phyloP scores from a whole-genome alignment of 2,113 vertebrate species.

The Vimba vimba region DNA sequence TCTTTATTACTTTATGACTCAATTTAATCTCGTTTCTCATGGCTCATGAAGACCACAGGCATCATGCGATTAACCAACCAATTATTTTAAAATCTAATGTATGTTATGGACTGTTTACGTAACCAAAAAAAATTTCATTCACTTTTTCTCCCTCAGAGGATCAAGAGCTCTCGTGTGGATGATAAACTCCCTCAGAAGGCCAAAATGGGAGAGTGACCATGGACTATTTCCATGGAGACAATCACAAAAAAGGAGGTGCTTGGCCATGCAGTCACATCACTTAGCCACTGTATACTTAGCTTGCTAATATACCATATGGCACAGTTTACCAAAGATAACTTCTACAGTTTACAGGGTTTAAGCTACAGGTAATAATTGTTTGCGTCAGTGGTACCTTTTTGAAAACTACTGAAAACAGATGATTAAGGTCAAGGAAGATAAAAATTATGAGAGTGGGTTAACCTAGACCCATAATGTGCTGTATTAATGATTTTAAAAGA shows the following conservation, averaged over 20 bases:
- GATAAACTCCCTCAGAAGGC: neutral
- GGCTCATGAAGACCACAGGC: neutral
- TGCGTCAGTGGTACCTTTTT: neutral
- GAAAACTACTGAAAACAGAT: neutral
- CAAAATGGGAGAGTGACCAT: slow-evolving; percentile 25
- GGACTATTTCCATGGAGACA: slow-evolving; percentile 1
- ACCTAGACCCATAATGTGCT: neutral
- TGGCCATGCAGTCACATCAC: neutral
- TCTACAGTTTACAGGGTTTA: neutral
- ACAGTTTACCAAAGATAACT: slow-evolving; percentile 16
- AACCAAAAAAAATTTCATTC: neutral
- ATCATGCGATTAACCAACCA: neutral
- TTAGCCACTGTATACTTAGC: slow-evolving; percentile 18
- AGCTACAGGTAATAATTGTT: neutral
- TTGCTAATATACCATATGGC: slow-evolving; percentile 18
- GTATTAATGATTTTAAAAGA: slow-evolving; percentile 2
- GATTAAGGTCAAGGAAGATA: neutral
- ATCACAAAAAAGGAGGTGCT: neutral
- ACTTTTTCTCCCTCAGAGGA: neutral
- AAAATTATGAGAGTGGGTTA: neutral
- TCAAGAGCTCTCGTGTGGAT: neutral
- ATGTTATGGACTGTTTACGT: neutral
- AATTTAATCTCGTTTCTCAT: neutral
- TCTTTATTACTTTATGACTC: neutral
- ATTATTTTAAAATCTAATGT: neutral